Evolutionary conservation across 2,888 invertebrate species (phyloP), one percentile per base, ranked within the genome.

Genomic region (Hedychridium roseum): DNA sequence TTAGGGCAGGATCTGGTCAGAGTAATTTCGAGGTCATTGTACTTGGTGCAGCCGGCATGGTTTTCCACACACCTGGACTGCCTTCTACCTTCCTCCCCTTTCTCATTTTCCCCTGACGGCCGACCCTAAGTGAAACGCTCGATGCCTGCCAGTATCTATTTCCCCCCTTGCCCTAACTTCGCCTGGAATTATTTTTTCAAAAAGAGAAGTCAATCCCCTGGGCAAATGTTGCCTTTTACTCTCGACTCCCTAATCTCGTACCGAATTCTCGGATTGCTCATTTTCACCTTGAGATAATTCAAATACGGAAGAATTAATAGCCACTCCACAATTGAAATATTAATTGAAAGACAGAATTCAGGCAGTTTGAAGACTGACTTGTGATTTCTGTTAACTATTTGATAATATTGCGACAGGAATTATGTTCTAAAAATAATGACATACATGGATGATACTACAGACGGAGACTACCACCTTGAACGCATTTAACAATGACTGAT

Each of bases 21-120:
- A n/a, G n/a, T n/a, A 47, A 43, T 47, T 37, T 53, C 41, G 53
- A 63, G 61, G 61, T 62, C 65, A 56, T 60, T 58, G 57, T 52
- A 54, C 57, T 50, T 57, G 49, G 45, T 50, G 53, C 57, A 60
- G 50, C 54, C 53, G 53, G 55, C 41, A 51, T 50, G 61, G 62
- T 57, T 65, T 64, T 60, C 44, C 54, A 55, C 60, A 54, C 70
- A 70, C 68, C 70, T 70, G 71, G 68, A 51, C 57, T 60, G 42
- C 30, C 36, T 37, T 50, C 48, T 45, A 48, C 34, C 32, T 28
- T 37, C 39, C 47, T 43, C 47, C 50, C 54, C 46, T 56, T 52
- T 49, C 48, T 42, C 48, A 32, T 40, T 43, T 45, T 12, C 30
- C 47, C 56, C 51, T 34, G 49, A 54, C 53, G 43, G 54, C 49